These are phyloP conservation scores for Echinops telfairi DNA, from an alignment of 2,113 vertebrate species.

Conservation along the genomic window DNA sequence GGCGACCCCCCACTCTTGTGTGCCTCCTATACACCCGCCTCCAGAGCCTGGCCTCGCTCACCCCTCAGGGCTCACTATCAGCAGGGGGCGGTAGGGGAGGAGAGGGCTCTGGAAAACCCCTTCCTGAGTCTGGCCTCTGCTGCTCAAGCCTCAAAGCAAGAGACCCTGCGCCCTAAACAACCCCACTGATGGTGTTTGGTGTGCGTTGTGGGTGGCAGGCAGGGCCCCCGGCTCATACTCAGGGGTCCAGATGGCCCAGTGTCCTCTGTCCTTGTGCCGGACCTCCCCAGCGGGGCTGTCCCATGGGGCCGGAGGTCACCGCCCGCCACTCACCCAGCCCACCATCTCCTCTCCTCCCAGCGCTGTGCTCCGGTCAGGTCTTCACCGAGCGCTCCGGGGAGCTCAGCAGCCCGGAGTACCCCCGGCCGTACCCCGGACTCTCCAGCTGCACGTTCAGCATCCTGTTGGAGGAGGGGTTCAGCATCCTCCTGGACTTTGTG, in stretches of 20 bases:
- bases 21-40: neutral
- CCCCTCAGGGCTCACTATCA: too few relatives aligned
- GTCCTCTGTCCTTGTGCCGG: neutral
- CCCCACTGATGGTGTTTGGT: too few relatives aligned
- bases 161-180: neutral
- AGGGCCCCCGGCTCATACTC: neutral
- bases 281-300: too few relatives aligned
- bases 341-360: slow-evolving; percentile 77
- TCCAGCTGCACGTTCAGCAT: slow-evolving; percentile 88
- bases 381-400: slow-evolving; percentile 86
- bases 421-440: slow-evolving; percentile 87
- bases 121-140: neutral
- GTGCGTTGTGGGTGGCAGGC: neutral
- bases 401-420: slow-evolving; percentile 89
- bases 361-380: slow-evolving; percentile 85
- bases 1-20: too few relatives aligned
- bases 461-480: slow-evolving; percentile 88
- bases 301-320: accelerated
- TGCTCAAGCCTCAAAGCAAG: neutral
- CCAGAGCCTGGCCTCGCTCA: neutral
- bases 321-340: neutral
- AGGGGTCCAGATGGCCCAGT: neutral
- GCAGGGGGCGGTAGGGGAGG: accelerated
- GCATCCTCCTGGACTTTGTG: slow-evolving; percentile 88
- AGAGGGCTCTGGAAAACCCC: too few relatives aligned